These are phyloP conservation scores for Carlito syrichta DNA, from an alignment of 2,113 vertebrate genomes.

Conservation along the genomic window DNA sequence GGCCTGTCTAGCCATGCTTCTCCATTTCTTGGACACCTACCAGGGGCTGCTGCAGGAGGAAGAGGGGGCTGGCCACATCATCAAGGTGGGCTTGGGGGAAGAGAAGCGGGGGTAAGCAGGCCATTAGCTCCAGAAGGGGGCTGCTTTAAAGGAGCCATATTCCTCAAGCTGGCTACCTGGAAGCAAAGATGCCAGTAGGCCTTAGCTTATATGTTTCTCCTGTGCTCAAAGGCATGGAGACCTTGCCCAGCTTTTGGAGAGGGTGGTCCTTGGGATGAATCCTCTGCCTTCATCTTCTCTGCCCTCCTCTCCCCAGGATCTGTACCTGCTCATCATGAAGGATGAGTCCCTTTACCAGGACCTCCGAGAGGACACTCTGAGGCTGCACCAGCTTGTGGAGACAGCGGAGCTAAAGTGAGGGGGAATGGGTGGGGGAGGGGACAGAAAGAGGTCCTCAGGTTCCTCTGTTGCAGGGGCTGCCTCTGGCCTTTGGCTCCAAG, in stretches of 20 bases:
- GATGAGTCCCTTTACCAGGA: slow-evolving; percentile 90
- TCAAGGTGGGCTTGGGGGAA: slow-evolving; percentile 86
- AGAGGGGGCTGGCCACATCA: slow-evolving; percentile 88
- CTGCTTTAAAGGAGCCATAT: background rate
- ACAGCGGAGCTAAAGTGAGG: slow-evolving; percentile 85
- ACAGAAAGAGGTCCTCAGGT: background rate
- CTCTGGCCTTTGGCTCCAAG: background rate
- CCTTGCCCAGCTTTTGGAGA: background rate
- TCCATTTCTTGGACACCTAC: slow-evolving; percentile 95
- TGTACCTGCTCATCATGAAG: slow-evolving; percentile 92
- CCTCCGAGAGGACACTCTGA: slow-evolving; percentile 92
- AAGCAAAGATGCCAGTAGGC: background rate
- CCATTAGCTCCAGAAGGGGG: background rate
- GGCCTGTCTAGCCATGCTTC: slow-evolving; percentile 91
- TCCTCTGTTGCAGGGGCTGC: background rate
- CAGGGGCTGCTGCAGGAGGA: slow-evolving; percentile 96
- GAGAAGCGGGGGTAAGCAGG: background rate
- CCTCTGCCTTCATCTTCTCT: background rate
- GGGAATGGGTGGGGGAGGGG: background rate
- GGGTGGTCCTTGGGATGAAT: background rate
- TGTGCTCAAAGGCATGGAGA: background rate
- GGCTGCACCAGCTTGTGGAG: slow-evolving; percentile 90
- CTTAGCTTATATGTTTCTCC: background rate
- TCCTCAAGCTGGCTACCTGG: background rate
- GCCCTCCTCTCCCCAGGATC: slow-evolving; percentile 81